Percentiles rank a stretch among this genome's conserved stretches.
These are phyloP conservation scores for Gavialis gangeticus DNA, from an alignment of 2,113 vertebrate genomes.

Conservation along the genomic window DNA sequence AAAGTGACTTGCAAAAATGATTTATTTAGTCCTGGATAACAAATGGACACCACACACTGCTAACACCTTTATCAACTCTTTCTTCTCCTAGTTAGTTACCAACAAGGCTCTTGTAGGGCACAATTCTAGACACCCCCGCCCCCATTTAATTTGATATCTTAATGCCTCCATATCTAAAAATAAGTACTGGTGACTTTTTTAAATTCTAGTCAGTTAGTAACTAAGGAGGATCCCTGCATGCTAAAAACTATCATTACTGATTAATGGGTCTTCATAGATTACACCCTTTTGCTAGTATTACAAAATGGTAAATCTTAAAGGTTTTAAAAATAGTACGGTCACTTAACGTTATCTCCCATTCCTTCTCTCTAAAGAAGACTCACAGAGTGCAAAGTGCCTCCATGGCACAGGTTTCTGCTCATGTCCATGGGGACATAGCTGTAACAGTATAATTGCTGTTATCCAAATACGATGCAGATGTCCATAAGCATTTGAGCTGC, in stretches of 20 bases:
- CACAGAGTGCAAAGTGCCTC: neutral
- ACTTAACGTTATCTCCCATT: neutral
- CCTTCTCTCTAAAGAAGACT: neutral
- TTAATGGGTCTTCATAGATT: neutral
- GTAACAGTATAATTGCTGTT: neutral
- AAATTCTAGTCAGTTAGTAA: conserved; percentile 21
- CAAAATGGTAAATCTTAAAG: neutral
- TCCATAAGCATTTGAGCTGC: neutral
- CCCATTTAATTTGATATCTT: neutral
- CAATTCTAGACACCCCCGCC: neutral
- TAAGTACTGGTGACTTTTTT: neutral
- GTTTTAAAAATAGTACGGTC: no score
- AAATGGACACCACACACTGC: neutral
- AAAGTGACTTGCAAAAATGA: neutral
- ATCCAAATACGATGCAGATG: neutral
- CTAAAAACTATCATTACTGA: no score
- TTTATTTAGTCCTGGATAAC: conserved; percentile 30
- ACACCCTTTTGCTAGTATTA: neutral
- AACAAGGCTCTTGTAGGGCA: neutral
- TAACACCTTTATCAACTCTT: conserved; percentile 11
- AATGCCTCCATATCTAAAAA: neutral
- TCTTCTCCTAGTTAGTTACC: neutral
- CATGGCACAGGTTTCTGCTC: rapidly evolving
- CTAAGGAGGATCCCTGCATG: neutral
- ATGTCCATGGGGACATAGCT: neutral